These are phyloP conservation scores for Lepisosteus oculatus DNA, from an alignment of 2,113 vertebrate genomes.

Conservation along the genomic window DNA sequence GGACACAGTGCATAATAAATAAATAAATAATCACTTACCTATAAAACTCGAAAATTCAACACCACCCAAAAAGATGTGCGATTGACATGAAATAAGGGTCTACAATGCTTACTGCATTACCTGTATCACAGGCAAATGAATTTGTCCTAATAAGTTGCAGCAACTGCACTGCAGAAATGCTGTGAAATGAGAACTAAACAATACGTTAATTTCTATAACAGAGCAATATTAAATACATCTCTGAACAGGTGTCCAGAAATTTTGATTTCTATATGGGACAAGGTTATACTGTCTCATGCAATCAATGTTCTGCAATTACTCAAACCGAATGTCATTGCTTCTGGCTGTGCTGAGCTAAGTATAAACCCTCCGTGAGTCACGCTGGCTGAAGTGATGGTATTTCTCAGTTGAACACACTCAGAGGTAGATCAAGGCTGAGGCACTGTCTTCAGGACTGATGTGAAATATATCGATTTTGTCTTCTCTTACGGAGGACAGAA, in stretches of 20 bases:
- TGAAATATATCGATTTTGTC: constrained; percentile 27
- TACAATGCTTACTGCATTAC: too few relatives aligned
- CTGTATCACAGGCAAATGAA: too few relatives aligned
- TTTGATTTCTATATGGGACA: constrained; percentile 14
- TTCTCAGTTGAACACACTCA: constrained; percentile 38
- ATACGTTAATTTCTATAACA: too few relatives aligned
- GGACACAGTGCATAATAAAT: too few relatives aligned
- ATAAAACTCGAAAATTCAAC: too few relatives aligned
- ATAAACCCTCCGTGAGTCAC: constrained; percentile 23
- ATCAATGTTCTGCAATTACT: constrained; percentile 20
- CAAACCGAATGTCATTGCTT: constrained; percentile 21
- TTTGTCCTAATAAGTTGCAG: too few relatives aligned
- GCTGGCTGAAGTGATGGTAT: constrained; percentile 32
- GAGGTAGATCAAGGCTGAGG: constrained; percentile 45
- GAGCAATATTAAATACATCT: not conserved
- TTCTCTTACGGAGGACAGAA: constrained; percentile 28
- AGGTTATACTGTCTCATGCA: constrained; percentile 10
- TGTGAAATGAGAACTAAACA: too few relatives aligned
- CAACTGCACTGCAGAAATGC: too few relatives aligned
- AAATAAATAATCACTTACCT: too few relatives aligned
- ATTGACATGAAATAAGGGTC: too few relatives aligned
- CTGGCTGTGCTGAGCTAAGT: constrained; percentile 24
- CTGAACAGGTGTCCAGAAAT: not conserved
- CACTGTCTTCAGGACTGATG: constrained; percentile 40
- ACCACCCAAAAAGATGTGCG: too few relatives aligned